Conservation (phyloP, 2,113 vertebrate species). For the Mesoclemmys tuberculata region DNA sequence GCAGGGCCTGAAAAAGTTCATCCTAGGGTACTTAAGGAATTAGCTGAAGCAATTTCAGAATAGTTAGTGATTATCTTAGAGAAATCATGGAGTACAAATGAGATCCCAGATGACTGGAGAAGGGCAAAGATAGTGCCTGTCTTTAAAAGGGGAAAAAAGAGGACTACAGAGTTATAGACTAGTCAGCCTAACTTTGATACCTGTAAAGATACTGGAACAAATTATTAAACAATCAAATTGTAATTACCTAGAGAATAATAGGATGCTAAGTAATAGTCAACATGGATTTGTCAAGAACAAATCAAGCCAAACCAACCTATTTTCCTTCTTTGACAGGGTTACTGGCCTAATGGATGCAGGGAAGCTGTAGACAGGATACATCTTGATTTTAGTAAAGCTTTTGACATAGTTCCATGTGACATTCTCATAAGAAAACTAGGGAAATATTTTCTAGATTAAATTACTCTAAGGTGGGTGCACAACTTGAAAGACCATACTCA, state of each 20-base stretch:
- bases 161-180: neutral
- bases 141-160: neutral
- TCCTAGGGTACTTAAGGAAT: neutral
- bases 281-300: neutral
- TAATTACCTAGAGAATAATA: neutral
- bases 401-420: too few relatives aligned
- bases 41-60: neutral
- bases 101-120: neutral
- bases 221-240: neutral
- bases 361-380: too few relatives aligned
- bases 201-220: neutral
- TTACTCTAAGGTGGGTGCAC: too few relatives aligned
- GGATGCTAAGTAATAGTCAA: neutral
- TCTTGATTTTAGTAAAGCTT: too few relatives aligned
- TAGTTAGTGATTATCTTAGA: neutral
- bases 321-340: neutral
- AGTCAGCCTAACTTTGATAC: neutral
- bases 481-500: neutral
- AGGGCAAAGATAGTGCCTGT: neutral
- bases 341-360: too few relatives aligned
- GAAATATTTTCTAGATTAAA: too few relatives aligned
- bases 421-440: too few relatives aligned
- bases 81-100: neutral
- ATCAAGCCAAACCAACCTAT: neutral
- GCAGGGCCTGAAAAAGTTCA: neutral